A percentile compares a stretch with the other conserved stretches of the same genome.
Evolutionary conservation across 2,797 vertebrate species (phyloP).

Genomic region (Gymnodraco acuticeps): DNA sequence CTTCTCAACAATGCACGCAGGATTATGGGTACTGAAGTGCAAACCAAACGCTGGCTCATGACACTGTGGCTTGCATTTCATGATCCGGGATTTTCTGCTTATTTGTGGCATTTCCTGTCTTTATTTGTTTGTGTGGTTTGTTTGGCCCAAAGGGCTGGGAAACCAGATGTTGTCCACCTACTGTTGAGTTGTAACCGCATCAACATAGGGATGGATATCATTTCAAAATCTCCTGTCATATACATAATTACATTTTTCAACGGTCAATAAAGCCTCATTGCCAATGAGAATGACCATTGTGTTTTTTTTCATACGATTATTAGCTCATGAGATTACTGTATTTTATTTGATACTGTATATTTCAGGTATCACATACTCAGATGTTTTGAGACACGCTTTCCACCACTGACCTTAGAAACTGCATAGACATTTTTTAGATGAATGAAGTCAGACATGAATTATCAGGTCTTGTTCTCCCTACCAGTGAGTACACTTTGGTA

Average conservation of each 20-base stretch:
- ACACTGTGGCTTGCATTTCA: constrained; percentile 3
- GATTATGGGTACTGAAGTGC: neutral
- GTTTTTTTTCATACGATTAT: too few species aligned
- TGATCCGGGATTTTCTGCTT: constrained; percentile 12
- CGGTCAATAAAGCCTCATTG: too few species aligned
- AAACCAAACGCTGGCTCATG: neutral
- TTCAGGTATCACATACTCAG: too few species aligned
- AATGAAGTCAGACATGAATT: too few species aligned
- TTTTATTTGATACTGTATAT: too few species aligned
- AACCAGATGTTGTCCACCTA: constrained; percentile 11
- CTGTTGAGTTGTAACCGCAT: neutral
- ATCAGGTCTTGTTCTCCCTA: too few species aligned
- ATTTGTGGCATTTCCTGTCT: constrained; percentile 22
- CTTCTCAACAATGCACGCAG: neutral
- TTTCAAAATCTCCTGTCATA: neutral
- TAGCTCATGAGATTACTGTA: too few species aligned
- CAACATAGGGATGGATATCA: neutral
- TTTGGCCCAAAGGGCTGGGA: constrained; percentile 6
- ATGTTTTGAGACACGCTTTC: too few species aligned
- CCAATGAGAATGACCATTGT: too few species aligned
- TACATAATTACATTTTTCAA: neutral
- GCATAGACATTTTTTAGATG: too few species aligned
- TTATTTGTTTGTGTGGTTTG: constrained; percentile 10
- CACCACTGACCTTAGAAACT: too few species aligned
- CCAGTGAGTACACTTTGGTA: too few species aligned